Percentiles rank a stretch among this genome's conserved stretches.
Conservation (phyloP, 2,113 vertebrate genomes). For the Gopherus evgoodei region DNA sequence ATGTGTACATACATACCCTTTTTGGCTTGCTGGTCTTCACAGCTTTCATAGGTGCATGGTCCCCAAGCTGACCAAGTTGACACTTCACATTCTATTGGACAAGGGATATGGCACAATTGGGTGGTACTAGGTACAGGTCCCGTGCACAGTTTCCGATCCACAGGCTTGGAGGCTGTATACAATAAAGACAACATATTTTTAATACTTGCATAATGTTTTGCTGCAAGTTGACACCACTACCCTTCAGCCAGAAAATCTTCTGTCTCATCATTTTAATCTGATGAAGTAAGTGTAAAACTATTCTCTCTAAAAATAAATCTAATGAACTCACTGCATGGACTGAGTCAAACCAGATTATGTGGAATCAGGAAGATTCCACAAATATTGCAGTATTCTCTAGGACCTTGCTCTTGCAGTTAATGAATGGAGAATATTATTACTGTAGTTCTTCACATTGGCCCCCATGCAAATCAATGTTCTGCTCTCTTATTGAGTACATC, state of each 20-base stretch:
- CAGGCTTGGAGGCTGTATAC: slow-evolving; percentile 87
- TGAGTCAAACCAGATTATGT: background rate
- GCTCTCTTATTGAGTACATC: background rate
- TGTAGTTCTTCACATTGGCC: background rate
- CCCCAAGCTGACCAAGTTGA: slow-evolving; percentile 96
- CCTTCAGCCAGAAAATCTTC: background rate
- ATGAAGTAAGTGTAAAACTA: background rate
- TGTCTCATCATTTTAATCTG: background rate
- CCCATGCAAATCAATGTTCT: background rate
- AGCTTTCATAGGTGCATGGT: slow-evolving; percentile 96
- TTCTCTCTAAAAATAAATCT: background rate
- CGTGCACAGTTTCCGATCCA: slow-evolving; percentile 86
- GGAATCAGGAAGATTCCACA: background rate
- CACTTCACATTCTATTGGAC: slow-evolving; percentile 93
- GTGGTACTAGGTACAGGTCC: slow-evolving; percentile 88
- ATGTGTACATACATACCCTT: slow-evolving; percentile 90
- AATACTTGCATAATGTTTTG: background rate
- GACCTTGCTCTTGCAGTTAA: background rate
- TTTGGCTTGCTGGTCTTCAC: slow-evolving; percentile 90
- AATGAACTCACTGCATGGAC: background rate
- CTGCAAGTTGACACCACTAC: background rate
- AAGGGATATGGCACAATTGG: slow-evolving; percentile 93
- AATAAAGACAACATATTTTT: slow-evolving; percentile 54
- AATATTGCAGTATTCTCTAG: background rate
- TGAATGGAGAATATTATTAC: background rate